phyloP scores from a whole-genome alignment of 64 coral and sea anemone species.

The Stichodactyla mertensii region DNA sequence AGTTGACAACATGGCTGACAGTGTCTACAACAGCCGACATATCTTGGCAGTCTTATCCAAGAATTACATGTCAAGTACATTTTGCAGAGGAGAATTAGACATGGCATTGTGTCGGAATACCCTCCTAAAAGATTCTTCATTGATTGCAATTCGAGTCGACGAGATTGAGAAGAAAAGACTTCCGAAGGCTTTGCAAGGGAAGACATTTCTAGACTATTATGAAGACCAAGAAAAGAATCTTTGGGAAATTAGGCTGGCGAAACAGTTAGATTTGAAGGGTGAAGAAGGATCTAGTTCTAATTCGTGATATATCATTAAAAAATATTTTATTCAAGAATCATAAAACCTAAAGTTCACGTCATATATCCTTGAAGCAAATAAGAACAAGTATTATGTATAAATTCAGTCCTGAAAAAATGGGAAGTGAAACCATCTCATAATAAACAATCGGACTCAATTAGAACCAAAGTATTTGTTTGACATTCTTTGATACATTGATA shows the following conservation, averaged over 20 bases:
- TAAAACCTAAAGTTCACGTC: too few relatives aligned
- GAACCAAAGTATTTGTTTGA: too few relatives aligned
- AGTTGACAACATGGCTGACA: constrained; percentile 59
- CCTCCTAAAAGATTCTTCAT: constrained; percentile 36
- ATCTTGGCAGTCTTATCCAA: constrained; percentile 45
- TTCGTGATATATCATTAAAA: neutral
- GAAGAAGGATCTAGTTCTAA: neutral
- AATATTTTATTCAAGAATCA: too few relatives aligned
- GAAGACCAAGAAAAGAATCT: constrained; percentile 33
- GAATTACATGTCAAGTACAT: constrained; percentile 57
- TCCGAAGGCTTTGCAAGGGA: constrained; percentile 33
- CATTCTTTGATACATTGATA: too few relatives aligned
- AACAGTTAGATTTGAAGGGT: constrained; percentile 20
- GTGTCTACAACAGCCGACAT: constrained; percentile 52
- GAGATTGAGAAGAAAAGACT: constrained; percentile 46
- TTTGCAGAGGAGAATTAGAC: constrained; percentile 49
- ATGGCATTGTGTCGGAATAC: constrained; percentile 52
- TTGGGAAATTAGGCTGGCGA: constrained; percentile 41
- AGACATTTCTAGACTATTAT: constrained; percentile 42
- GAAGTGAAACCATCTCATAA: too few relatives aligned
- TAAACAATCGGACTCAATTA: too few relatives aligned
- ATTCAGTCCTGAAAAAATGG: too few relatives aligned
- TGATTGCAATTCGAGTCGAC: constrained; percentile 51
- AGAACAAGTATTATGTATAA: too few relatives aligned
- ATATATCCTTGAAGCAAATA: too few relatives aligned